Conservation (phyloP, 1,140 invertebrate species). For the Araneus ventricosus region DNA sequence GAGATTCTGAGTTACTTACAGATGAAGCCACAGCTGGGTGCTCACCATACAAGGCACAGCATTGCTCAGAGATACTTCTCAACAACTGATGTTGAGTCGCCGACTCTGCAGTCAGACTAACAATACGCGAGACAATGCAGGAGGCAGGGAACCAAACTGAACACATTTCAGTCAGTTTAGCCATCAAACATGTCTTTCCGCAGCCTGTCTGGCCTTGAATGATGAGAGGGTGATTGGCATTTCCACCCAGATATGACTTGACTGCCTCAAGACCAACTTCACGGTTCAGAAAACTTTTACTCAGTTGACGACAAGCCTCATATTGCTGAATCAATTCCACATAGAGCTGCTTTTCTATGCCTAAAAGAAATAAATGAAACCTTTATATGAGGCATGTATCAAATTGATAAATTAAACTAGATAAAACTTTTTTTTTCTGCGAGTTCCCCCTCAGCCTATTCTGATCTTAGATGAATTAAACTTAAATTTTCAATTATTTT, state of each 20-base stretch:
- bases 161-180: slow-evolving; percentile 85
- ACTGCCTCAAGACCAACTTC: slow-evolving; percentile 79
- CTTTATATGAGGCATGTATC: not conserved
- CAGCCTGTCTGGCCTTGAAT: slow-evolving; percentile 89
- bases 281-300: slow-evolving; percentile 79
- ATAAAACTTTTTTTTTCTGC: too few relatives aligned
- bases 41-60: slow-evolving; percentile 82
- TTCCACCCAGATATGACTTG: slow-evolving; percentile 84
- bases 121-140: slow-evolving; percentile 82
- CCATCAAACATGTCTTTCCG: slow-evolving; percentile 89
- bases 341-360: slow-evolving; percentile 66
- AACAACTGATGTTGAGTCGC: slow-evolving; percentile 85
- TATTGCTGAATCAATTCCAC: slow-evolving; percentile 73
- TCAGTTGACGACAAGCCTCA: slow-evolving; percentile 77
- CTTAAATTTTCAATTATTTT: too few relatives aligned
- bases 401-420: not conserved
- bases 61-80: slow-evolving; percentile 85
- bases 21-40: slow-evolving; percentile 77
- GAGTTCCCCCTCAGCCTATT: too few relatives aligned
- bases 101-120: slow-evolving; percentile 85
- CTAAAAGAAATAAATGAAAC: slow-evolving; percentile 41
- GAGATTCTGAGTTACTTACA: slow-evolving; percentile 44
- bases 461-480: too few relatives aligned
- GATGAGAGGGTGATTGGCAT: slow-evolving; percentile 84
- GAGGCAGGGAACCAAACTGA: slow-evolving; percentile 86